Conservation (phyloP, 2,888 invertebrate genomes). For the Elegia similella region DNA sequence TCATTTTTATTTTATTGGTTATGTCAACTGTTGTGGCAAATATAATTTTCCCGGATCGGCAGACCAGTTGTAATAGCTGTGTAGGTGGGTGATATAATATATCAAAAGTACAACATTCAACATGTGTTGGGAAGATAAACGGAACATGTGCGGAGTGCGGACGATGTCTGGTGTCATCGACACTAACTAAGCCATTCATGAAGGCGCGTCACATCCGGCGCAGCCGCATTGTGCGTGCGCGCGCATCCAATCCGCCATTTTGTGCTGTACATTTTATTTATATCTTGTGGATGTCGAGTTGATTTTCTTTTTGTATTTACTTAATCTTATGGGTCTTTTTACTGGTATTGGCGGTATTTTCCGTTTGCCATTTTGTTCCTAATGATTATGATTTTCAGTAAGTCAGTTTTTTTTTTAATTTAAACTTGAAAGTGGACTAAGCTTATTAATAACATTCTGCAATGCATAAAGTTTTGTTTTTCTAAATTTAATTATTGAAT, state of each 20-base stretch:
- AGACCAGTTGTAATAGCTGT: background rate
- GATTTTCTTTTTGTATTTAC: background rate
- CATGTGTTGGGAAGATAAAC: slow-evolving; percentile 22
- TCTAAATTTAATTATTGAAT: too few species aligned
- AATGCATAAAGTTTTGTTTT: too few species aligned
- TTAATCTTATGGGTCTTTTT: too few species aligned
- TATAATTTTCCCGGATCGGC: too few species aligned
- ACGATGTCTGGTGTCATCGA: slow-evolving; percentile 53
- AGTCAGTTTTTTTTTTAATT: too few species aligned
- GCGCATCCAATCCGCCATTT: slow-evolving; percentile 12
- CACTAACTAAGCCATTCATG: slow-evolving; percentile 50
- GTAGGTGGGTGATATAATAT: background rate
- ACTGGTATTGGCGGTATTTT: too few species aligned
- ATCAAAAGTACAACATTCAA: background rate
- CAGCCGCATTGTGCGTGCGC: slow-evolving; percentile 33
- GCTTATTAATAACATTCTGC: too few species aligned
- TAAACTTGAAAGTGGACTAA: too few species aligned
- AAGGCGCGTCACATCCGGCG: slow-evolving; percentile 48
- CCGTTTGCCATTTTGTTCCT: too few species aligned
- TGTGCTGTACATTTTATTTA: slow-evolving; percentile 4
- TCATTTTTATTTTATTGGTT: too few species aligned
- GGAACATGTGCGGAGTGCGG: slow-evolving; percentile 28
- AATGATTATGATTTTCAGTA: too few species aligned
- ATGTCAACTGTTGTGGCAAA: too few species aligned
- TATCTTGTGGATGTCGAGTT: background rate